Conservation (phyloP, 1,140 invertebrate species). For the Harlomillsia oculata region DNA sequence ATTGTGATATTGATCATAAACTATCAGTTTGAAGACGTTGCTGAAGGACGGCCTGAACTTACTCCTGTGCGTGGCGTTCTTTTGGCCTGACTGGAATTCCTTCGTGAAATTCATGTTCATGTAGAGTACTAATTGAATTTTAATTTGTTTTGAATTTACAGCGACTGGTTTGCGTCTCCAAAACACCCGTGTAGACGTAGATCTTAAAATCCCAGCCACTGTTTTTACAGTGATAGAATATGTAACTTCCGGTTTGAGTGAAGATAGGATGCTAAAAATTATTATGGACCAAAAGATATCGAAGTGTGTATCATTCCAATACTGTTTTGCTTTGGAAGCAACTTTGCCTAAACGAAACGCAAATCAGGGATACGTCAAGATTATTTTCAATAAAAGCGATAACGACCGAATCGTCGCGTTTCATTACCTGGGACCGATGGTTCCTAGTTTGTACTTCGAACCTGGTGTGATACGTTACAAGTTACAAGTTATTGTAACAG, state of each 20-base stretch:
- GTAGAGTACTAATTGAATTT: conserved; percentile 12
- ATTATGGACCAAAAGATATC: conserved; percentile 47
- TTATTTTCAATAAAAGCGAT: conserved; percentile 53
- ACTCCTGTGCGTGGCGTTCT: conserved; percentile 52
- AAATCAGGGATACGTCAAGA: conserved; percentile 69
- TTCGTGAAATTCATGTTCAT: conserved; percentile 32
- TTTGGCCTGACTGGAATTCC: conserved; percentile 27
- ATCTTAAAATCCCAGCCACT: conserved; percentile 55
- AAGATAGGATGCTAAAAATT: conserved; percentile 53
- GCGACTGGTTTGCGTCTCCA: conserved; percentile 39
- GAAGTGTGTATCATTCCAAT: conserved; percentile 57
- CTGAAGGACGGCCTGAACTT: conserved; percentile 53
- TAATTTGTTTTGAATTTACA: conserved; percentile 34
- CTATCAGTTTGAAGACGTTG: conserved; percentile 59
- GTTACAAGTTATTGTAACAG: too few relatives aligned
- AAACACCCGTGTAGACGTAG: conserved; percentile 44
- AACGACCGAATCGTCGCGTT: conserved; percentile 56
- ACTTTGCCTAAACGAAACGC: conserved; percentile 67
- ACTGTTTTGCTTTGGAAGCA: conserved; percentile 51
- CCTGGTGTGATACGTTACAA: too few relatives aligned
- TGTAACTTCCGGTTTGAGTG: conserved; percentile 53
- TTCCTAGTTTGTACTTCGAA: too few relatives aligned
- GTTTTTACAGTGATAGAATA: conserved; percentile 66
- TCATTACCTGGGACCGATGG: conserved; percentile 55
- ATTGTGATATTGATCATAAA: too few relatives aligned